phyloP scores from a whole-genome alignment of 2,797 vertebrate genomes.

The Anabacerthia variegaticeps region DNA sequence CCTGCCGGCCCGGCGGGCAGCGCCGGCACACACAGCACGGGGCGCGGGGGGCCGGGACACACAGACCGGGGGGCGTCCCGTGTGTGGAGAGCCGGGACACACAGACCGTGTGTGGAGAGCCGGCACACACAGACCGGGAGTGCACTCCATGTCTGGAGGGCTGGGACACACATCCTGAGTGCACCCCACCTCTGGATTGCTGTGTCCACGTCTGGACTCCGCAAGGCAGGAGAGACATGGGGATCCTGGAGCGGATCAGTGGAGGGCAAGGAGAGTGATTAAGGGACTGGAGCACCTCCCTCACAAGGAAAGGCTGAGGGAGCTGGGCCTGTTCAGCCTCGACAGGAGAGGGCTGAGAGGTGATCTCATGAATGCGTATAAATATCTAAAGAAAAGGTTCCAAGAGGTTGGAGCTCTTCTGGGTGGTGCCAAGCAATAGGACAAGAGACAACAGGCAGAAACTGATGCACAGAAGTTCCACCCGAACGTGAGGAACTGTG shows the following conservation, averaged over 20 bases:
- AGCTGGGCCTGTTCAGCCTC: not conserved
- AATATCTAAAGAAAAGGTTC: not conserved
- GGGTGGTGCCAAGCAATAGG: not conserved
- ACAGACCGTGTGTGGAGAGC: too few species aligned
- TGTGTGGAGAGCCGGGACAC: too few species aligned
- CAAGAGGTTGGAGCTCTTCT: not conserved
- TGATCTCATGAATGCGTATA: too few species aligned
- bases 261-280: not conserved
- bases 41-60: too few species aligned
- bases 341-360: not conserved
- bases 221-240: not conserved
- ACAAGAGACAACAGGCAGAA: accelerated
- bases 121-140: too few species aligned
- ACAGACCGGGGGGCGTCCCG: too few species aligned
- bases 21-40: too few species aligned
- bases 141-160: too few species aligned
- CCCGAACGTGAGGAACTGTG: accelerated
- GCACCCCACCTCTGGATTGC: not conserved
- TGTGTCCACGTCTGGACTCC: not conserved
- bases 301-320: not conserved
- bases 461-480: not conserved
- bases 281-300: not conserved
- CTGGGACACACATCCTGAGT: too few species aligned
- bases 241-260: not conserved
- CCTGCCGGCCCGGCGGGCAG: not conserved